Conservation (phyloP, 2,888 invertebrate species). For the Trissonchulus sp. region DNA sequence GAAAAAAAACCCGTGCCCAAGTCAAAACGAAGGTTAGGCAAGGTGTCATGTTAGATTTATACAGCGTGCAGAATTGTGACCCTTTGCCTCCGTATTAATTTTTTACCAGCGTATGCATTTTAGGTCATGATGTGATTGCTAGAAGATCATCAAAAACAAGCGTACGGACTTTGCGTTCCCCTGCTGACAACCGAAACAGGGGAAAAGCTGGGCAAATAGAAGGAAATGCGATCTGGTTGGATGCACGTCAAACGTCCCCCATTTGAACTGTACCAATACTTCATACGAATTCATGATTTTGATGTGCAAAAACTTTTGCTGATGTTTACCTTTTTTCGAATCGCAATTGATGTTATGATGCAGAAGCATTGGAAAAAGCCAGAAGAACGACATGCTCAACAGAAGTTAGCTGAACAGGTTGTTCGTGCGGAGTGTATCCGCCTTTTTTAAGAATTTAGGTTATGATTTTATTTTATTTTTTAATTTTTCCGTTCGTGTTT, state of each 20-base stretch:
- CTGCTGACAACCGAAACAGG: slow-evolving; percentile 84
- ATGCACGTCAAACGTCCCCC: slow-evolving; percentile 69
- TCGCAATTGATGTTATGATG: slow-evolving; percentile 69
- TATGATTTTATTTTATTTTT: too few relatives aligned
- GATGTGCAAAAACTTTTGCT: slow-evolving; percentile 74
- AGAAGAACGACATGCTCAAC: slow-evolving; percentile 73
- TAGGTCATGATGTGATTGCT: slow-evolving; percentile 82
- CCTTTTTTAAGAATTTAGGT: too few relatives aligned
- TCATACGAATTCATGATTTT: slow-evolving; percentile 70
- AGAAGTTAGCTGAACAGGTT: slow-evolving; percentile 66
- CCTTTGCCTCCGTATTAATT: too few relatives aligned
- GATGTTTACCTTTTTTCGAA: slow-evolving; percentile 71
- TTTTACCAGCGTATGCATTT: too few relatives aligned
- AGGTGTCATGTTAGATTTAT: too few relatives aligned
- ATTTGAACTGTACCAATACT: slow-evolving; percentile 80
- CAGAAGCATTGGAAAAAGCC: slow-evolving; percentile 67
- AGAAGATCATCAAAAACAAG: slow-evolving; percentile 62
- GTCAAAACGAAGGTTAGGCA: too few relatives aligned
- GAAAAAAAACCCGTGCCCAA: too few relatives aligned
- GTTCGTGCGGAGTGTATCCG: too few relatives aligned
- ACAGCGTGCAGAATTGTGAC: too few relatives aligned
- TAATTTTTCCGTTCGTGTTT: too few relatives aligned
- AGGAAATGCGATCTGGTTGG: slow-evolving; percentile 83
- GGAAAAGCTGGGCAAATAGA: slow-evolving; percentile 83
- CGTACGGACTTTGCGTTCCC: slow-evolving; percentile 76